These are phyloP conservation scores for Papilio protenor DNA, from an alignment of 2,888 invertebrate species.

Conservation along the genomic window DNA sequence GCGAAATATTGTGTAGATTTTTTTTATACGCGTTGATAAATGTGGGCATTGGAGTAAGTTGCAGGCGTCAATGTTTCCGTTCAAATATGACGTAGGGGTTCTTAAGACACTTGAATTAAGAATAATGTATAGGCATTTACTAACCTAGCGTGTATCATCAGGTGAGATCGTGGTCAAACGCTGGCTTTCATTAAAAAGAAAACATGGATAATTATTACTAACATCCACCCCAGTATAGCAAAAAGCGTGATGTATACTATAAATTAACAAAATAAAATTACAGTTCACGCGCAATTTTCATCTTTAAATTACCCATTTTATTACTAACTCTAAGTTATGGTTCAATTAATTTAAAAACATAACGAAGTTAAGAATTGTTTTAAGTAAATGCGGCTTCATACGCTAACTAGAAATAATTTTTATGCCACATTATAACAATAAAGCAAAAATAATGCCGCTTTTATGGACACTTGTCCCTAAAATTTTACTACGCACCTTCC, in stretches of 20 bases:
- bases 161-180: no score
- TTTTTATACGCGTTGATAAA: no score
- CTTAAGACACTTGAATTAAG: no score
- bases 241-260: not conserved
- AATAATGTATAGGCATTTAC: no score
- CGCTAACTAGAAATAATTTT: conserved; percentile 62
- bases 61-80: no score
- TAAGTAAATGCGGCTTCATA: conserved; percentile 53
- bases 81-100: no score
- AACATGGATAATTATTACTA: not conserved
- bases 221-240: not conserved
- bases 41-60: no score
- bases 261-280: conserved; percentile 15
- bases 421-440: conserved; percentile 71
- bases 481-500: conserved; percentile 61
- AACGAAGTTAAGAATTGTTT: conserved; percentile 28
- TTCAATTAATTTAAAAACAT: conserved; percentile 41
- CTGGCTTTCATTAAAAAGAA: no score
- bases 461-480: conserved; percentile 74
- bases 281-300: conserved; percentile 13
- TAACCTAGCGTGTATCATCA: no score
- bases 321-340: conserved; percentile 34
- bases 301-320: conserved; percentile 28
- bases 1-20: no score
- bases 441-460: conserved; percentile 69